Evolutionary conservation across 2,888 invertebrate genomes (phyloP).

Genomic region (Callosobruchus maculatus): DNA sequence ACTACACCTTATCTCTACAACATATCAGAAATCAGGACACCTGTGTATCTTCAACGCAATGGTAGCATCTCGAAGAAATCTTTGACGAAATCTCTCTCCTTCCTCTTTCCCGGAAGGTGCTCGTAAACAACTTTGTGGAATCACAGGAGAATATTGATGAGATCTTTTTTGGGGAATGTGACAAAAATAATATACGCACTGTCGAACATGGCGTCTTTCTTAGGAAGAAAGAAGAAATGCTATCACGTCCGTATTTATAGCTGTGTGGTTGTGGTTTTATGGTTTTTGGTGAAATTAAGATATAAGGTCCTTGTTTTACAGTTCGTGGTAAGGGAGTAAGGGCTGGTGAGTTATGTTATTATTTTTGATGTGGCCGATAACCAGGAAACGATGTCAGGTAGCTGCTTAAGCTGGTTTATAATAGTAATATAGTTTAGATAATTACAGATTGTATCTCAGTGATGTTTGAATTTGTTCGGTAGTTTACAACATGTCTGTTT

Average conservation of each 20-base stretch:
- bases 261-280: conserved; percentile 2
- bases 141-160: conserved; percentile 30
- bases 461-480: not conserved
- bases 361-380: not conserved
- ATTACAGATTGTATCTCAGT: not conserved
- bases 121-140: conserved; percentile 26
- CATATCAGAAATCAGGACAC: not conserved
- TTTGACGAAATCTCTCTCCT: not conserved
- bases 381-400: not conserved
- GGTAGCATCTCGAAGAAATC: not conserved
- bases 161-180: conserved; percentile 26
- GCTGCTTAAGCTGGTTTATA: not conserved
- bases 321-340: not conserved
- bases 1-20: not conserved
- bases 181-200: conserved; percentile 27
- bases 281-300: not conserved
- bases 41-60: not conserved
- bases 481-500: not conserved
- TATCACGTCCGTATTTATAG: conserved; percentile 22
- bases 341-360: not conserved
- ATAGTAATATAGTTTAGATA: not conserved
- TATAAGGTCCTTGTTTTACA: not conserved
- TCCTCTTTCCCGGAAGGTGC: conserved; percentile 24
- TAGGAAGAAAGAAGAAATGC: conserved; percentile 13
- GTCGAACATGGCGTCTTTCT: conserved; percentile 13